Evolutionary conservation across 2,113 vertebrate genomes (phyloP), one percentile per base, ranked within the genome.

Genomic region (Pseudolaguvia tuberculata): DNA sequence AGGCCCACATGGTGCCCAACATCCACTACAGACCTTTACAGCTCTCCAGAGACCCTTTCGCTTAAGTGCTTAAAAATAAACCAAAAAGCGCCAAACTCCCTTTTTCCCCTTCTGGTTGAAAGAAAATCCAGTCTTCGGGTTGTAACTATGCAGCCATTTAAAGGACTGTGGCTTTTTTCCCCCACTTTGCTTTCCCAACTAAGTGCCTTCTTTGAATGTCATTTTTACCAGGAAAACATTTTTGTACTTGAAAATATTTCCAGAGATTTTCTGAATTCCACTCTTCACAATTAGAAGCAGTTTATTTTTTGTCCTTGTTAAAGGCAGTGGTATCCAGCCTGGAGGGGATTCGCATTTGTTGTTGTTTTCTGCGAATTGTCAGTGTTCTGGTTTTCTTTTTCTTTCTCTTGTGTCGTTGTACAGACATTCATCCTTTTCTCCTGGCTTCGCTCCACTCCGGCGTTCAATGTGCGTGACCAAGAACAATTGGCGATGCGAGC

Each of bases 121-220:
- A 75, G 72, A 67, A 66, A 76, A 77, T 74, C 45, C 51, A 83
- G 69, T 87, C 85, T 86, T 86, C 51, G 80, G 85, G 79, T 86
- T 85, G 88, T 88, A 85, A 87, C 93, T 94, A 92, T 93, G 92
- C 93, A 93, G 93, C 93, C 89, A 61, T 75, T 35, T 78, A 90
- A 91, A 92, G 91, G 91, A 92, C 93, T 93, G 94, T 91, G 92
- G 91, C 84, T 85, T 88, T 90, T 88, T 83, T 88, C 92, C 87
- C n/a, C 87, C 90, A 90, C 84, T 87, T 92, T 88, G 88, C 88
- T 87, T 89, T 92, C 92, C 87, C 90, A 94, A 94, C 91, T 90
- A 99, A 99, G 97, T 98, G 97, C 97, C 97, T 99, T 98, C 93
- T 90, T 89, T 92, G 93, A 93, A 93, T 94, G 94, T 94, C 91